phyloP scores from a whole-genome alignment of 2,888 invertebrate species.

The Eupithecia dodoneata region DNA sequence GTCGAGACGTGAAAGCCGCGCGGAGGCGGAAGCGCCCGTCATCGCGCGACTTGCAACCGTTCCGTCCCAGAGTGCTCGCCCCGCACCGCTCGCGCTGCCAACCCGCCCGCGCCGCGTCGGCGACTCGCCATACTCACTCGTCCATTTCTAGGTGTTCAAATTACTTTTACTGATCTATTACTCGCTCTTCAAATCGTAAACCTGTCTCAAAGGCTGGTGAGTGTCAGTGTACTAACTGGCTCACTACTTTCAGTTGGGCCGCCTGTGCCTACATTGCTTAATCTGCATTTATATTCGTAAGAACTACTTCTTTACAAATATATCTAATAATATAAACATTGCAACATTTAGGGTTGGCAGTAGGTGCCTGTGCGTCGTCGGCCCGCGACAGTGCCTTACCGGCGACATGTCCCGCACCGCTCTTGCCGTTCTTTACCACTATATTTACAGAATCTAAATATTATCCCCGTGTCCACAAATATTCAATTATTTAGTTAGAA shows the following conservation, averaged over 20 bases:
- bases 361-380: slow-evolving; percentile 43
- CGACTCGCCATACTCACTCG: slow-evolving; percentile 10
- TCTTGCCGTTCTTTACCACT: slow-evolving; percentile 31
- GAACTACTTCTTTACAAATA: background rate
- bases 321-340: background rate
- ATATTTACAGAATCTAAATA: background rate
- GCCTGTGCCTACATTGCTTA: background rate
- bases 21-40: slow-evolving; percentile 62
- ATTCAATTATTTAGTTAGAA: background rate
- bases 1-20: slow-evolving; percentile 73
- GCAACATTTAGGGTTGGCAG: slow-evolving; percentile 40
- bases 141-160: slow-evolving; percentile 25
- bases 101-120: slow-evolving; percentile 33
- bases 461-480: background rate
- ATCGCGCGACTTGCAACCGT: slow-evolving; percentile 74
- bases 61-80: slow-evolving; percentile 76
- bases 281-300: background rate
- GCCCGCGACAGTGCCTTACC: slow-evolving; percentile 73
- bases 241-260: background rate
- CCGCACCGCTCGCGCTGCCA: slow-evolving; percentile 49
- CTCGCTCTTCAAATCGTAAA: background rate
- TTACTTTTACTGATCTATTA: background rate
- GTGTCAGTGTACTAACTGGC: background rate
- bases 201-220: background rate
- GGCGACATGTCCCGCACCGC: slow-evolving; percentile 51